These are phyloP conservation scores for Peromyscus californicus DNA, from an alignment of 2,113 vertebrate genomes.

Conservation along the genomic window DNA sequence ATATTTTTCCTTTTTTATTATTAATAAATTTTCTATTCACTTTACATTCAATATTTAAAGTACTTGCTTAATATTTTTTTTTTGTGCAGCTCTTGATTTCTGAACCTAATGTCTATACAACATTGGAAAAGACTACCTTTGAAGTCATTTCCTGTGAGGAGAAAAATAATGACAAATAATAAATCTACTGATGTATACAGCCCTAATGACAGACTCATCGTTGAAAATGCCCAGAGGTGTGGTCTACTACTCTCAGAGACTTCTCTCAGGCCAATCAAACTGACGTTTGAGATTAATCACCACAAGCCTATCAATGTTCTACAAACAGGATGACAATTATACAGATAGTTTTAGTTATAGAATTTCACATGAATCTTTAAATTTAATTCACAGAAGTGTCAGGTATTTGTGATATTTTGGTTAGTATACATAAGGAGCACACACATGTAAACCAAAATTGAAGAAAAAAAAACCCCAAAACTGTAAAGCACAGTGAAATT, in stretches of 20 bases:
- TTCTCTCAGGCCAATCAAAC: neutral
- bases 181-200: neutral
- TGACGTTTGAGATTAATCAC: neutral
- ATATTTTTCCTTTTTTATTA: neutral
- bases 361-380: neutral
- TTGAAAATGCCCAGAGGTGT: neutral
- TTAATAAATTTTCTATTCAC: too few species aligned
- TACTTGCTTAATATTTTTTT: neutral
- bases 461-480: neutral
- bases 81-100: neutral
- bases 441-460: neutral
- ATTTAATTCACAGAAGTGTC: neutral
- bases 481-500: neutral
- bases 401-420: neutral
- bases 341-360: neutral
- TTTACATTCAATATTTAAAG: neutral
- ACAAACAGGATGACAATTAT: neutral
- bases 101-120: neutral
- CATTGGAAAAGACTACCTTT: neutral
- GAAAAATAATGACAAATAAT: neutral
- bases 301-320: neutral
- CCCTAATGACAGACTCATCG: neutral
- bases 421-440: neutral
- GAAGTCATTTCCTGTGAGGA: neutral
- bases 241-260: neutral